A percentile compares a stretch with the other conserved stretches of the same genome.
These are phyloP conservation scores for Drosophila subpulchrella DNA, from an alignment of 1,140 invertebrate genomes.

Conservation along the genomic window DNA sequence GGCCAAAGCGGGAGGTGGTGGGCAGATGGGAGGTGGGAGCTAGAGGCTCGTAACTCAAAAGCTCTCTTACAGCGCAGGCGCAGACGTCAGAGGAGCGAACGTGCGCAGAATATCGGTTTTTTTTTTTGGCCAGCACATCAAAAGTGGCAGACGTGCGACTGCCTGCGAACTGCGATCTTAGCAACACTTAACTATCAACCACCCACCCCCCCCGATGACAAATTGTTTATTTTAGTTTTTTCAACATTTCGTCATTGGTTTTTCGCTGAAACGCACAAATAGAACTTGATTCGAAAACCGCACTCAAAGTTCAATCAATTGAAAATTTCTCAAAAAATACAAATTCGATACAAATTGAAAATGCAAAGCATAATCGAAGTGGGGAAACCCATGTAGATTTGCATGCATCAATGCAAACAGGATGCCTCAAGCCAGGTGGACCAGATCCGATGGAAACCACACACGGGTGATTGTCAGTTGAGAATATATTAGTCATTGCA, in stretches of 20 bases:
- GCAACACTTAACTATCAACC: slow-evolving; percentile 1
- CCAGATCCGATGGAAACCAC: slow-evolving; percentile 27
- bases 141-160: slow-evolving; percentile 64
- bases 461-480: slow-evolving; percentile 2
- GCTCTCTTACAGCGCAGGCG: slow-evolving; percentile 64
- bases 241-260: slow-evolving; percentile 42
- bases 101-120: slow-evolving; percentile 67
- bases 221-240: slow-evolving; percentile 29
- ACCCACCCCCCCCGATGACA: slow-evolving; percentile 1
- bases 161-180: slow-evolving; percentile 28
- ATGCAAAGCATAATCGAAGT: slow-evolving; percentile 5
- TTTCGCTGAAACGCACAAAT: slow-evolving; percentile 46
- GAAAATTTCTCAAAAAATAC: slow-evolving; percentile 28
- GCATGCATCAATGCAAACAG: slow-evolving; percentile 48
- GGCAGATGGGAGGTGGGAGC: slow-evolving; percentile 1
- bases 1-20: neutral
- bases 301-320: neutral
- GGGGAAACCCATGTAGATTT: slow-evolving; percentile 25
- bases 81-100: slow-evolving; percentile 69
- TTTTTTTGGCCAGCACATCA: slow-evolving; percentile 34
- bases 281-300: slow-evolving; percentile 11
- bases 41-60: slow-evolving; percentile 7
- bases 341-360: slow-evolving; percentile 3
- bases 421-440: slow-evolving; percentile 12
- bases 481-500: slow-evolving; percentile 10